Percentiles rank a stretch among this genome's conserved stretches.
phyloP scores from a whole-genome alignment of 2,113 vertebrate species.

The Triplophysa siluroides region DNA sequence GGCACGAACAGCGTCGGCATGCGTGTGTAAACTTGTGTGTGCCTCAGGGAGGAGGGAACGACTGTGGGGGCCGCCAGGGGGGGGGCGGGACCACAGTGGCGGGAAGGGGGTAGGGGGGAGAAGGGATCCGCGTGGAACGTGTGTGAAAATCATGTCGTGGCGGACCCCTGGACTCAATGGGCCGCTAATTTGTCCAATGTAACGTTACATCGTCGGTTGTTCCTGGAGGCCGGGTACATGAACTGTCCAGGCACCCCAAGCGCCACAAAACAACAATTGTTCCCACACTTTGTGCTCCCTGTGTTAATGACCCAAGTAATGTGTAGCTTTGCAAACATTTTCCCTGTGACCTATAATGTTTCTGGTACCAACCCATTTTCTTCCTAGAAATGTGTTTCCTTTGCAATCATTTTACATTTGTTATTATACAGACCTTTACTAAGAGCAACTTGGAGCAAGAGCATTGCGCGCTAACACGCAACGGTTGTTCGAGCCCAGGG shows the following conservation, averaged over 20 bases:
- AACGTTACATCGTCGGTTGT: constrained; percentile 44
- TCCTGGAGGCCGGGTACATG: constrained; percentile 17
- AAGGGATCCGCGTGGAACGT: too few species aligned
- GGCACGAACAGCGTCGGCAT: too few species aligned
- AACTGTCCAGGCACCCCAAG: constrained; percentile 18
- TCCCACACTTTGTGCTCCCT: constrained; percentile 5
- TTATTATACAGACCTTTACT: too few species aligned
- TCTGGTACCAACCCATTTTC: constrained; percentile 20
- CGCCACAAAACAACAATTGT: constrained; percentile 51
- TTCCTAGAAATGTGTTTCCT: background rate
- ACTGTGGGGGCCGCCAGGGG: too few species aligned
- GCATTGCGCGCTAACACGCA: too few species aligned
- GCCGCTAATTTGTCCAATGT: background rate
- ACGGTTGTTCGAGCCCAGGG: too few species aligned
- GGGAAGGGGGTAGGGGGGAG: too few species aligned
- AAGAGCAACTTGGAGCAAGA: too few species aligned
- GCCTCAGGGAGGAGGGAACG: too few species aligned
- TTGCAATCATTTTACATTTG: constrained; percentile 2
- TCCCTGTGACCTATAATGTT: constrained; percentile 41
- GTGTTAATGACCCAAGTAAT: constrained; percentile 30
- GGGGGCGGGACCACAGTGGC: too few species aligned
- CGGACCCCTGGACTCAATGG: constrained; percentile 16
- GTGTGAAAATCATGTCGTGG: too few species aligned
- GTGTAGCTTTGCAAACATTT: constrained; percentile 44
- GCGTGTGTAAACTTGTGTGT: too few species aligned